phyloP scores from a whole-genome alignment of 2,797 vertebrate species.

The Pangasius djambal region DNA sequence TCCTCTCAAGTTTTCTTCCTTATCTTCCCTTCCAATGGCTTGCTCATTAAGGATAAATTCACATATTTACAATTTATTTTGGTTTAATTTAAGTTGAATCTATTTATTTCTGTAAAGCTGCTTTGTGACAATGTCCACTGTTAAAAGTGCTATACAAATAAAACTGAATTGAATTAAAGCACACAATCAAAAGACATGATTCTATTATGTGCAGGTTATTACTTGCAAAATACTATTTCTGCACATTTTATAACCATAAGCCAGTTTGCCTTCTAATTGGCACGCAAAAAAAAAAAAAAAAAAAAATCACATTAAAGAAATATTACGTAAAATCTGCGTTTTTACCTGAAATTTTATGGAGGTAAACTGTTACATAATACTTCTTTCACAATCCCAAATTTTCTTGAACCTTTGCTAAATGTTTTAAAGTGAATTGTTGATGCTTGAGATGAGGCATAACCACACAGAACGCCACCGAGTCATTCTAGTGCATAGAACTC shows the following conservation, averaged over 20 bases:
- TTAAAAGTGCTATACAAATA: no score
- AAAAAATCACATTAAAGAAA: no score
- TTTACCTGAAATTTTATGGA: not conserved
- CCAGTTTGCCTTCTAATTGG: not conserved
- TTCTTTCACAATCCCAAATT: slow-evolving; percentile 25
- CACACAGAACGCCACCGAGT: slow-evolving; percentile 77
- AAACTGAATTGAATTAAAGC: not conserved
- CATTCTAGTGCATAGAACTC: slow-evolving; percentile 75
- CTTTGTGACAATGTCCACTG: no score
- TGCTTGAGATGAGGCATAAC: slow-evolving; percentile 44
- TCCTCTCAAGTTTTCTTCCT: no score
- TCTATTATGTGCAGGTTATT: not conserved
- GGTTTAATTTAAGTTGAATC: no score
- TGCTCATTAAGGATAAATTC: no score
- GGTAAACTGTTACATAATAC: not conserved
- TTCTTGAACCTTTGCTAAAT: slow-evolving; percentile 9
- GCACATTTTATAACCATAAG: not conserved
- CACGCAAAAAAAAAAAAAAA: not conserved
- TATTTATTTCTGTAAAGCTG: no score
- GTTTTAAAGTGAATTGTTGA: slow-evolving; percentile 40
- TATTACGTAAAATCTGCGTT: no score
- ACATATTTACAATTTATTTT: no score
- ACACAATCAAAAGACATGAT: not conserved
- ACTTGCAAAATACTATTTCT: not conserved
- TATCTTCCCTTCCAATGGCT: no score